Conservation (phyloP, 2,797 vertebrate genomes). For the Crenichthys baileyi region DNA sequence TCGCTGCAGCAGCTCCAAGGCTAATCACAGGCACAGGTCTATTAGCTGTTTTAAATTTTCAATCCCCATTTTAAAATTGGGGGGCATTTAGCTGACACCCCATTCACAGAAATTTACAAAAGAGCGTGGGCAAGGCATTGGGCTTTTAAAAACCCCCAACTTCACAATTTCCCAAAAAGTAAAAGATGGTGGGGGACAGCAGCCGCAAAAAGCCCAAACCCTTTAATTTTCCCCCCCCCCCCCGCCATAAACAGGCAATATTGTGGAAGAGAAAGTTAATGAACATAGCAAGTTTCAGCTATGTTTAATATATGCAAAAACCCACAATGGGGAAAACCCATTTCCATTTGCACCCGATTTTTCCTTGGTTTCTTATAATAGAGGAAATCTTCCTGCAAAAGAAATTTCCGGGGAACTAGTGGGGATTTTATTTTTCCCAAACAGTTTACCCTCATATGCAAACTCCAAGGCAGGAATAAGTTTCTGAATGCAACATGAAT, state of each 20-base stretch:
- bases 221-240: no score
- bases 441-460: background rate
- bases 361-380: background rate
- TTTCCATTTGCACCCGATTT: background rate
- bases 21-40: conserved; percentile 53
- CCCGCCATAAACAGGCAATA: background rate
- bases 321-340: background rate
- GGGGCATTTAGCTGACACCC: conserved; percentile 46
- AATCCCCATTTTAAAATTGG: conserved; percentile 46
- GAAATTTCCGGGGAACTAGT: background rate
- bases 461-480: background rate
- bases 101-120: conserved; percentile 26
- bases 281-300: background rate
- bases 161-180: no score
- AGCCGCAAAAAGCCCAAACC: background rate
- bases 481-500: background rate
- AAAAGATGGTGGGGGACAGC: conserved; percentile 4
- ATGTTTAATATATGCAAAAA: background rate
- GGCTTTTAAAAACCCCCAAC: conserved; percentile 31
- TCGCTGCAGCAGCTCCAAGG: conserved; percentile 40
- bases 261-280: background rate
- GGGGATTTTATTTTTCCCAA: background rate
- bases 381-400: background rate
- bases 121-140: conserved; percentile 10
- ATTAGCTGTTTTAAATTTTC: conserved; percentile 43